Evolutionary conservation across 2,113 vertebrate genomes (phyloP).

Genomic region (Sinocyclocheilus grahami): DNA sequence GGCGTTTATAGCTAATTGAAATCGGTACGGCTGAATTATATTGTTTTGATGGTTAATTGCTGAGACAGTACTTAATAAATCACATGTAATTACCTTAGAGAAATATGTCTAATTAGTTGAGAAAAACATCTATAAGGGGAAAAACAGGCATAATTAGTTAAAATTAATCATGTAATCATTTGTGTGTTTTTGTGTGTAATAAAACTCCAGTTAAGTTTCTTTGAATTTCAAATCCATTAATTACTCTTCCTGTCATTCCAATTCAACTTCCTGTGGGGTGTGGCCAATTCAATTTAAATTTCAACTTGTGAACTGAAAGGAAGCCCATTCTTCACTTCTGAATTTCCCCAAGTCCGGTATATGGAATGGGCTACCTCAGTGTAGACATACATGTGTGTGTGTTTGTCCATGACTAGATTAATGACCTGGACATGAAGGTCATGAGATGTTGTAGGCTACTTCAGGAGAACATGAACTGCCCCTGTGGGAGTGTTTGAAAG

Average conservation of each 20-base stretch:
- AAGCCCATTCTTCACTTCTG: not conserved
- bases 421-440: constrained; percentile 29
- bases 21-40: not conserved
- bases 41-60: not conserved
- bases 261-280: not conserved
- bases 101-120: not conserved
- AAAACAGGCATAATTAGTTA: not conserved
- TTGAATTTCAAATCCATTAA: not conserved
- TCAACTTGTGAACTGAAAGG: not conserved
- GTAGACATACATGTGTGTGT: not conserved
- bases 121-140: not conserved
- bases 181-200: not conserved
- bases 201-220: not conserved
- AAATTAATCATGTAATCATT: not conserved
- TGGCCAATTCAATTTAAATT: not conserved
- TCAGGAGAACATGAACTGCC: constrained; percentile 21
- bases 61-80: not conserved
- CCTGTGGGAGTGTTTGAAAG: constrained; percentile 33
- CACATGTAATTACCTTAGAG: not conserved
- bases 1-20: not conserved
- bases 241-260: not conserved
- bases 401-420: constrained; percentile 11
- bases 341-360: not conserved
- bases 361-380: not conserved
- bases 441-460: not conserved